phyloP scores from a whole-genome alignment of 2,113 vertebrate species.

The Melozone crissalis region DNA sequence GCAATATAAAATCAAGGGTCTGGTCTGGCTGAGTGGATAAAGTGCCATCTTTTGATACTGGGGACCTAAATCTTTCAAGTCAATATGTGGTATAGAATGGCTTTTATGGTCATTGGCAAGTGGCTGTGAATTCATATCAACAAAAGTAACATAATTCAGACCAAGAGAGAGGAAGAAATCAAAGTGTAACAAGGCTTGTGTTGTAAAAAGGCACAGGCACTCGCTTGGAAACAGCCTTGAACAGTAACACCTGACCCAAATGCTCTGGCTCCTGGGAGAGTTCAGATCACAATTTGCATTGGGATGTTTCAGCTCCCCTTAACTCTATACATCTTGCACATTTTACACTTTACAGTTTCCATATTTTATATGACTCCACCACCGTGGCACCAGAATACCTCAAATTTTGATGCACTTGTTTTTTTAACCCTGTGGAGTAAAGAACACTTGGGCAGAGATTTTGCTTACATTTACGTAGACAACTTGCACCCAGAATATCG shows the following conservation, averaged over 20 bases:
- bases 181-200: slow-evolving; percentile 31
- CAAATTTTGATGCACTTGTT: background rate
- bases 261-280: background rate
- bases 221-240: slow-evolving; percentile 6
- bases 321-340: background rate
- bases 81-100: slow-evolving; percentile 37
- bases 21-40: slow-evolving; percentile 63
- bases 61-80: slow-evolving; percentile 57
- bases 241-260: slow-evolving; percentile 37
- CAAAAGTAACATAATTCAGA: slow-evolving; percentile 59
- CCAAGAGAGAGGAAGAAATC: slow-evolving; percentile 48
- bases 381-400: background rate
- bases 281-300: slow-evolving; percentile 40
- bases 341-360: background rate
- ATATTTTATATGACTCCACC: background rate
- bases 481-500: background rate
- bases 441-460: background rate
- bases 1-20: slow-evolving; percentile 62
- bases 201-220: slow-evolving; percentile 21
- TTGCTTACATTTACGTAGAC: background rate
- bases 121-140: slow-evolving; percentile 52
- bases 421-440: background rate
- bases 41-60: slow-evolving; percentile 48
- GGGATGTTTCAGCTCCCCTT: background rate
- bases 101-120: slow-evolving; percentile 60